Base-by-base conservation (phyloP, 2,113 vertebrate species). In the Carlito syrichta region DNA sequence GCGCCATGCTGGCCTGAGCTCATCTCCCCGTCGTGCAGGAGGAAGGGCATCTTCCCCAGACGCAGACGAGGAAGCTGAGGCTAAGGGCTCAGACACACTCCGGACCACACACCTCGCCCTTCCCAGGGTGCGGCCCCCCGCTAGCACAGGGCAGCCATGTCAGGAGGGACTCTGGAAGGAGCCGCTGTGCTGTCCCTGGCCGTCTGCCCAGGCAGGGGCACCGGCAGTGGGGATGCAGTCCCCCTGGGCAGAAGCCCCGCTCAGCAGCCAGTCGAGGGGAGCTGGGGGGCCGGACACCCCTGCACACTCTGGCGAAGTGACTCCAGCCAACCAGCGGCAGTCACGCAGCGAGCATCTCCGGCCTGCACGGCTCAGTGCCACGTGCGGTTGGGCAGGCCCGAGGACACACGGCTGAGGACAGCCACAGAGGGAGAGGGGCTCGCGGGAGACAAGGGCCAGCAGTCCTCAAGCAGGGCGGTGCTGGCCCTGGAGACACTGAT, bases 181-280 rank as follows among this genome's bases (percentile, higher is more conserved):
- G 45, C 16, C 19, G 32, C 66, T 69, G 66, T 5, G 1, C 76
- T 54, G 10, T 45, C 40, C 40, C 58, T 2, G 1, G 9, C 56
- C 56, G 13, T 11, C 56, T 22, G 17, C 58, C 27, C 3, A 10
- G 76, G 12, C 14, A 52, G 17, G 48, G 45, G 19, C 76, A 78
- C 32, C 22, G 73, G 50, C 5, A 50, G 56, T 62, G 79, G 9
- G 13, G 25, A 52, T 23, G 19, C 23, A 69, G 48, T 16, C 35
- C 19, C 8, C 45, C 74, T 5, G 45, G 6, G 17, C 45, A 77
- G 30, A 9, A 17, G 50, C 25, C 74, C 8, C 45, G 1, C 19
- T 48, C 17, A 50, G 16, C 0, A 9, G 32, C 6, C 1, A 50
- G 22, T 23, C 22, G 32, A 9, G 9, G 45, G 8, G 8, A 1